Evolutionary conservation across 2,113 vertebrate species (phyloP).

Genomic region (Calyptomena viridis): DNA sequence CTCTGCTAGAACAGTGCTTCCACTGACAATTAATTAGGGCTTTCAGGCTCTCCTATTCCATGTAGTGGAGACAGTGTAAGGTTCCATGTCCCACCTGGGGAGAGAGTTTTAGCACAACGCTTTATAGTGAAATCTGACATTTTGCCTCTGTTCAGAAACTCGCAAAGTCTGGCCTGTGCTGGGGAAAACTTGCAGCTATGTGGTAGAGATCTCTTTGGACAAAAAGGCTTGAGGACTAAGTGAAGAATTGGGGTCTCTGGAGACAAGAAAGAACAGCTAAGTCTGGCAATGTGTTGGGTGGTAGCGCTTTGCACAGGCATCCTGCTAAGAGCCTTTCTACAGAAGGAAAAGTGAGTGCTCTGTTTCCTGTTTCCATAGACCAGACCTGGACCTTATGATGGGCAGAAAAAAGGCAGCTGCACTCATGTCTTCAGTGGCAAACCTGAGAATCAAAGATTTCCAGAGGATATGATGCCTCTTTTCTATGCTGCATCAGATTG

Average conservation of each 20-base stretch:
- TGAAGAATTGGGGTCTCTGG: background rate
- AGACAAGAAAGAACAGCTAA: background rate
- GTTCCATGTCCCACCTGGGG: background rate
- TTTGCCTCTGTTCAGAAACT: background rate
- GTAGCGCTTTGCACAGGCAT: background rate
- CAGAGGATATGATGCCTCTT: background rate
- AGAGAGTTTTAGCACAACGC: background rate
- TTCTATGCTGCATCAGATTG: background rate
- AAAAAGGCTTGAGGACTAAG: background rate
- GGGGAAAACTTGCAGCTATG: background rate
- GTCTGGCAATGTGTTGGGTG: background rate
- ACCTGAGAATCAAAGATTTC: background rate
- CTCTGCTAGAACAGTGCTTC: background rate
- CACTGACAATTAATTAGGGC: background rate
- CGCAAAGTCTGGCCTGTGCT: background rate
- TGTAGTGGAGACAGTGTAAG: background rate
- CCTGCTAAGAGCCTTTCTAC: background rate
- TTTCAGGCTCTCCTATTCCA: background rate
- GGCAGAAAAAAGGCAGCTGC: background rate
- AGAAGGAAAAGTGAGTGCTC: background rate
- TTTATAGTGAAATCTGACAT: background rate
- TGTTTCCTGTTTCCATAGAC: background rate
- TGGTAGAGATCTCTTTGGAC: background rate
- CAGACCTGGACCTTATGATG: background rate
- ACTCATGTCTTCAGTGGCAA: background rate